Evolutionary conservation across 2,113 vertebrate species (phyloP).

Genomic region (Petroica traversi): DNA sequence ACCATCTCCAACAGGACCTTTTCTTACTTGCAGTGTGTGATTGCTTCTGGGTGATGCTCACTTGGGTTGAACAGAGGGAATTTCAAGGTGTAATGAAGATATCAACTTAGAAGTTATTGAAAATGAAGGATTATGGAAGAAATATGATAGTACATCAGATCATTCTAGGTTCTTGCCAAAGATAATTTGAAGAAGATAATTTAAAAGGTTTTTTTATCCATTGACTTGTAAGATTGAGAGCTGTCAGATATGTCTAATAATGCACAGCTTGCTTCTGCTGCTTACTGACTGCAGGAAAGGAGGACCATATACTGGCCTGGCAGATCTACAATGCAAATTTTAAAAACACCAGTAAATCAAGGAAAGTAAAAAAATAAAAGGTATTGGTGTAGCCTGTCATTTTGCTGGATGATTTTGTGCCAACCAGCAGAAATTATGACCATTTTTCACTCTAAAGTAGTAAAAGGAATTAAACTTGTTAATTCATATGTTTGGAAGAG

Average conservation of each 20-base stretch:
- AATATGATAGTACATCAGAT: not conserved
- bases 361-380: not conserved
- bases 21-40: not conserved
- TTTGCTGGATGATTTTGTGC: not conserved
- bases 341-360: not conserved
- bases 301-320: not conserved
- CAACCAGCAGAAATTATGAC: not conserved
- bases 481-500: not conserved
- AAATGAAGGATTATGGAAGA: not conserved
- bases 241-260: not conserved
- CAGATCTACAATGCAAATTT: not conserved
- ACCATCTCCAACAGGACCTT: not conserved
- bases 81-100: not conserved
- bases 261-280: not conserved
- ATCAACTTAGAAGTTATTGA: not conserved
- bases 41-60: not conserved
- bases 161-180: not conserved
- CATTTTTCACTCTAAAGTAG: not conserved
- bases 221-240: not conserved
- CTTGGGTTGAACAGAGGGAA: not conserved
- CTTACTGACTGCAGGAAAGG: not conserved
- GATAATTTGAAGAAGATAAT: not conserved
- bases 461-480: not conserved
- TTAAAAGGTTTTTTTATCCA: not conserved
- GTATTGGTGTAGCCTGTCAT: not conserved